Evolutionary conservation across 2,797 vertebrate species (phyloP), one percentile per base, ranked within the genome.

Genomic region (Todus mexicanus): DNA sequence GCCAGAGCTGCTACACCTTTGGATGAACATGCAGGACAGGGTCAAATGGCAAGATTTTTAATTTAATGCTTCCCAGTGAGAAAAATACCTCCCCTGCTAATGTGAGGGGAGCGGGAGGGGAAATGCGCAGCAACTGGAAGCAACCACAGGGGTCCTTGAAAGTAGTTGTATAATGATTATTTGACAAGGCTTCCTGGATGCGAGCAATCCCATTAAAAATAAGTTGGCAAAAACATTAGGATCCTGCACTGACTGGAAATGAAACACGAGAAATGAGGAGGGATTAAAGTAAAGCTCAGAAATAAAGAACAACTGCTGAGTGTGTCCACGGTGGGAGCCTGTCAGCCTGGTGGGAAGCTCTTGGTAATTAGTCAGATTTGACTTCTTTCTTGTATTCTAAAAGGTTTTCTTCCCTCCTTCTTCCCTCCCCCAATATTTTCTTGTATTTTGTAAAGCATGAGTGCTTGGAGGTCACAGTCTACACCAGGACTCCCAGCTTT

Each of bases 151-250:
- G 86, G 78, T 91, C 61, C 89, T 50, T 87, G 85, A 66, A 92
- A 95, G 92, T 68, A 89, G 59, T 50, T 93, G 84, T 95, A 38
- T 94, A 96, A 96, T 87, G 92, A 94, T 92, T 94, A 91, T 95
- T 96, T 90, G 83, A 96, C 93, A 95, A 96, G 94, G 85, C 86
- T 95, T 95, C 94, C 91, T 93, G 84, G 95, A 89, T 92, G 84
- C 80, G 95, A 95, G 93, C 92, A 96, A 95, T 84, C 94, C 91
- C 72, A 94, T 96, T 96, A 96, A 95, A 96, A 95, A 93, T 90
- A 90, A 90, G 81, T 90, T 95, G 95, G 94, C 87, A 95, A 95
- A 92, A 95, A 79, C 79, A 89, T 91, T 90, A 84, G 57, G 87
- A 92, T 87, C 91, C 88, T 91, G 83, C 89, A 89, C 83, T 53